Evolutionary conservation across 2,113 vertebrate genomes (phyloP).

Genomic region (Erythrolamprus reginae): DNA sequence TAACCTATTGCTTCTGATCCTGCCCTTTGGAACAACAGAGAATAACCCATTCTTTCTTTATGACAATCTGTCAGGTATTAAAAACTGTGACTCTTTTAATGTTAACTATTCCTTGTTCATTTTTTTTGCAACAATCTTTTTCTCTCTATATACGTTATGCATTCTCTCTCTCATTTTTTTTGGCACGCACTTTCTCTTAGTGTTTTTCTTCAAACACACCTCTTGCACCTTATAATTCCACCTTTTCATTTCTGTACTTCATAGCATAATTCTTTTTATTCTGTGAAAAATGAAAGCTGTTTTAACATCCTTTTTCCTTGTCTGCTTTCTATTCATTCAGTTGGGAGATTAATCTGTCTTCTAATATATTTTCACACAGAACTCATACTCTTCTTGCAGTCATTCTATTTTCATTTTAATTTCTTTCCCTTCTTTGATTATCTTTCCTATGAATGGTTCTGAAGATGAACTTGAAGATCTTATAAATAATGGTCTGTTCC

Average conservation of each 20-base stretch:
- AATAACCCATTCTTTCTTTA: neutral
- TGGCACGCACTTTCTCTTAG: neutral
- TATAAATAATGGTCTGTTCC: neutral
- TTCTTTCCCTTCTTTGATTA: neutral
- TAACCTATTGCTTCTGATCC: neutral
- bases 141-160: neutral
- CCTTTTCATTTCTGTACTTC: neutral
- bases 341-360: neutral
- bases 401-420: neutral
- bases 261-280: neutral
- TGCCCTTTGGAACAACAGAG: neutral
- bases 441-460: neutral
- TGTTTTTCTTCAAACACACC: neutral
- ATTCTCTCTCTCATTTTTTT: neutral
- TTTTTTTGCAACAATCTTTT: neutral
- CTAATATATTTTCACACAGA: neutral
- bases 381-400: neutral
- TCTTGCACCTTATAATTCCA: neutral
- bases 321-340: neutral
- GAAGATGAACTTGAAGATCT: neutral
- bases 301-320: neutral
- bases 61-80: neutral
- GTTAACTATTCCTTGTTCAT: neutral
- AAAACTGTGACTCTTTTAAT: neutral
- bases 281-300: neutral